Percentiles rank a stretch among this genome's conserved stretches.
phyloP scores from a whole-genome alignment of 2,888 invertebrate species.

The Diplolepis rosae region DNA sequence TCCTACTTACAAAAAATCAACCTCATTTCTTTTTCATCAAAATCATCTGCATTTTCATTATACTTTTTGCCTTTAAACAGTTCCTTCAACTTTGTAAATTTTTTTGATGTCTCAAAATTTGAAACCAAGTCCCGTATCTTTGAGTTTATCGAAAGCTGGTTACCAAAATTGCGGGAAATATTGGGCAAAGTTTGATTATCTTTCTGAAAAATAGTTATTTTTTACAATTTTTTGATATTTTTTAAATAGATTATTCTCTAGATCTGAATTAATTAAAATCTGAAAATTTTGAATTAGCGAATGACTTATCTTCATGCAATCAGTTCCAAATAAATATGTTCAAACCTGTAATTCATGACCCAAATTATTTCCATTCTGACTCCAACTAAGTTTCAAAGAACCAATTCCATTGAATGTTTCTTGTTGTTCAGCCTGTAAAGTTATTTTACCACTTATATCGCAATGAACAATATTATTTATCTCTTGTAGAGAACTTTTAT shows the following conservation, averaged over 20 bases:
- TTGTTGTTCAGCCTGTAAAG: background rate
- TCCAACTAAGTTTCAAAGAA: background rate
- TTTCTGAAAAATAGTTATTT: background rate
- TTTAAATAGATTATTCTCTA: background rate
- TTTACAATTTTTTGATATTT: background rate
- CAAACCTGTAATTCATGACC: background rate
- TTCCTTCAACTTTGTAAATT: background rate
- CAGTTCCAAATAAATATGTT: background rate
- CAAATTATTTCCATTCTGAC: background rate
- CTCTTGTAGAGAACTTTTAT: background rate
- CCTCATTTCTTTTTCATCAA: slow-evolving; percentile 27
- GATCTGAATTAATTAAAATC: no score
- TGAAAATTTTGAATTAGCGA: background rate
- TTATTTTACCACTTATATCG: slow-evolving; percentile 15
- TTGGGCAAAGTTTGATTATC: background rate
- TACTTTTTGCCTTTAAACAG: slow-evolving; percentile 2
- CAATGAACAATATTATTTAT: background rate
- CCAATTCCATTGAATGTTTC: background rate
- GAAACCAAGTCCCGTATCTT: background rate
- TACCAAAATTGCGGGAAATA: background rate
- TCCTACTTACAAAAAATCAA: slow-evolving; percentile 49
- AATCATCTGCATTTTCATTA: background rate
- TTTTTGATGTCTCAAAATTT: background rate
- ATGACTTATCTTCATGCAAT: background rate
- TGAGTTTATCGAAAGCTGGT: background rate